Percentiles rank a stretch among this genome's conserved stretches.
These are phyloP conservation scores for Aulostomus chinensis DNA, from an alignment of 2,797 vertebrate genomes.

Conservation along the genomic window DNA sequence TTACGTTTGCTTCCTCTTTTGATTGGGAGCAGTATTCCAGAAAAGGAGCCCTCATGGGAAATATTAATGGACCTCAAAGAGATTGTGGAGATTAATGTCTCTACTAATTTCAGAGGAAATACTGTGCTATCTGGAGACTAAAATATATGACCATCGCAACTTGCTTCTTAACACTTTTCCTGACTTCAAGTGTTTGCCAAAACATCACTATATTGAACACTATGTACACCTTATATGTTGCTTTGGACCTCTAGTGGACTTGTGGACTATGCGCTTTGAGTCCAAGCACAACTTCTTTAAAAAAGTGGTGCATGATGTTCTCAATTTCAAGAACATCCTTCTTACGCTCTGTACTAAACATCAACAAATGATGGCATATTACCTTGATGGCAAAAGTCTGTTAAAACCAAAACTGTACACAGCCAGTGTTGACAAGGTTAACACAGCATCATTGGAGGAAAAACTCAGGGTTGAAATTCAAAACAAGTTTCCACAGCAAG, in stretches of 20 bases:
- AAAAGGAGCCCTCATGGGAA: conserved; percentile 28
- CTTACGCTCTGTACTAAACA: background rate
- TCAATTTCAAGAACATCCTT: conserved; percentile 7
- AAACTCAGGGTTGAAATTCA: too few relatives aligned
- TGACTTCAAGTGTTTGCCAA: too few relatives aligned
- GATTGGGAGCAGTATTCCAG: conserved; percentile 24
- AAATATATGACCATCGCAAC: too few relatives aligned
- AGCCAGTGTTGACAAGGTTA: too few relatives aligned
- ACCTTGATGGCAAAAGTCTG: conserved; percentile 9
- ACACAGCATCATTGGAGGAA: too few relatives aligned
- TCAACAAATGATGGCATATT: conserved; percentile 6
- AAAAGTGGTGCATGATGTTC: conserved; percentile 13
- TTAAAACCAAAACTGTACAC: conserved; percentile 27
- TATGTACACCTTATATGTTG: background rate
- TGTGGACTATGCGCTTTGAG: background rate
- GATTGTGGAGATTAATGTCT: background rate
- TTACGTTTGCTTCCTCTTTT: conserved; percentile 23
- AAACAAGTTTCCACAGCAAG: too few relatives aligned
- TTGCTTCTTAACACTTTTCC: too few relatives aligned
- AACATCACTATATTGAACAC: background rate
- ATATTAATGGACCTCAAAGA: conserved; percentile 24
- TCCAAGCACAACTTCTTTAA: conserved; percentile 5
- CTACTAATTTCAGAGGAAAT: background rate
- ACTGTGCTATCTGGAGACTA: too few relatives aligned
- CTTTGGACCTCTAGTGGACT: background rate